Percentiles rank a stretch among this genome's conserved stretches.
Evolutionary conservation across 2,888 invertebrate species (phyloP).

Genomic region (Macrophya alboannulata): DNA sequence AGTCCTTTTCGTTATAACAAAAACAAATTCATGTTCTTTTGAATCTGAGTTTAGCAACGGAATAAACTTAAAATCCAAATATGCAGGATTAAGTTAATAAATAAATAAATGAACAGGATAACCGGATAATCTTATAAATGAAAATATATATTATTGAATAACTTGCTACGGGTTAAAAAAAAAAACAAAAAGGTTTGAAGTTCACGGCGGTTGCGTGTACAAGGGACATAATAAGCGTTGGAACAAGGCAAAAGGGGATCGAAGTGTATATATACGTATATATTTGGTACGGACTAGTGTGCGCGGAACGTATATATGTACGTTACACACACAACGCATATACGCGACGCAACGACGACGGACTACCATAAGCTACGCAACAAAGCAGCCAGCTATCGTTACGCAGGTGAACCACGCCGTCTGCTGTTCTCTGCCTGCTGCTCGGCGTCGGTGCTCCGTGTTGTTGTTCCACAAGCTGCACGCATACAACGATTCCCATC

Average conservation of each 20-base stretch:
- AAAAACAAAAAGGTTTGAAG: constrained; percentile 18
- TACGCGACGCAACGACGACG: neutral
- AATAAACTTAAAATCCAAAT: neutral
- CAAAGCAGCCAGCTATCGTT: constrained; percentile 52
- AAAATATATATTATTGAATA: neutral
- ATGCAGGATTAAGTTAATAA: neutral
- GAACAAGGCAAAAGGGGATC: constrained; percentile 15
- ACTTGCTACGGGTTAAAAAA: neutral
- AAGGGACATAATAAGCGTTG: constrained; percentile 4
- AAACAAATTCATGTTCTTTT: neutral
- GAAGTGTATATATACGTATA: neutral
- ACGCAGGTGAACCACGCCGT: constrained; percentile 64
- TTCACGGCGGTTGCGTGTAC: constrained; percentile 33
- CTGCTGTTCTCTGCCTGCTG: constrained; percentile 67
- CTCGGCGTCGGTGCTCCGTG: constrained; percentile 58
- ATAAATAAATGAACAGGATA: neutral
- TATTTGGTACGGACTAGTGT: too few species aligned
- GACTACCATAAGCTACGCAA: constrained; percentile 39
- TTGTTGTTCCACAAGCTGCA: constrained; percentile 48
- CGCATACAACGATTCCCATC: constrained; percentile 54
- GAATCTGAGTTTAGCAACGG: neutral
- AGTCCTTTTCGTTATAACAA: too few species aligned
- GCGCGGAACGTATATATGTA: too few species aligned
- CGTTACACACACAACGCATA: neutral
- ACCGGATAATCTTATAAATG: neutral